Percentiles rank a stretch among this genome's conserved stretches.
Conservation (phyloP, 2,113 vertebrate genomes). For the Spheniscus mendiculus region DNA sequence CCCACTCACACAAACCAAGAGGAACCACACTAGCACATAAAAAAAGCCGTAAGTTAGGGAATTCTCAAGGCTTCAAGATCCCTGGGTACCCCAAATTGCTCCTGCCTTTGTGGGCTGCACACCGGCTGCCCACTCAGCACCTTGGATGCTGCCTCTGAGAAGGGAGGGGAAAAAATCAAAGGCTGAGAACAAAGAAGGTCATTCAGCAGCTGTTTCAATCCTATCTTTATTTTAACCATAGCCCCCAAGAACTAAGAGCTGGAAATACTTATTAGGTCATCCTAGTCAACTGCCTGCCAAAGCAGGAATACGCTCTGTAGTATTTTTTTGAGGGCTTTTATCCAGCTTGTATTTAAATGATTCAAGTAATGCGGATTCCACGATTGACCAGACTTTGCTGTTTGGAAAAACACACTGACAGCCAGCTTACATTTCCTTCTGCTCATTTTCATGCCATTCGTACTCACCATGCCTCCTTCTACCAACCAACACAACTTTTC, state of each 20-base stretch:
- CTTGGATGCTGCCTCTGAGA: background rate
- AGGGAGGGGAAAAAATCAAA: background rate
- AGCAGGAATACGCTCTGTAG: background rate
- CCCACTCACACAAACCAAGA: background rate
- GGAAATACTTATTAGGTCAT: background rate
- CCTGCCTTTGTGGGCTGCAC: background rate
- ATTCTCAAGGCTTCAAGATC: background rate
- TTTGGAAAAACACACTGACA: background rate
- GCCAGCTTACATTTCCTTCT: background rate
- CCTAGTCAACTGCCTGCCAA: background rate
- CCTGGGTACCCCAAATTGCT: background rate
- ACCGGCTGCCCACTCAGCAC: background rate
- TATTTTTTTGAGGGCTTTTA: background rate
- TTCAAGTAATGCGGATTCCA: background rate
- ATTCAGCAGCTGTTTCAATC: background rate
- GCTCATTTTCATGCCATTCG: background rate
- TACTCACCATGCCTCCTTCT: rapidly evolving
- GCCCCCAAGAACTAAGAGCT: background rate
- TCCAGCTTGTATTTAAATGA: background rate
- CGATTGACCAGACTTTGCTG: background rate
- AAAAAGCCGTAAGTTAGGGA: background rate
- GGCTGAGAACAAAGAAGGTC: background rate
- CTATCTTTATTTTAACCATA: background rate
- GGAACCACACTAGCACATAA: background rate
- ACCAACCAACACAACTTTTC: background rate